Base-by-base conservation (phyloP, 53 echinoderm and acorn worm genomes). In the Paracentrotus lividus region DNA sequence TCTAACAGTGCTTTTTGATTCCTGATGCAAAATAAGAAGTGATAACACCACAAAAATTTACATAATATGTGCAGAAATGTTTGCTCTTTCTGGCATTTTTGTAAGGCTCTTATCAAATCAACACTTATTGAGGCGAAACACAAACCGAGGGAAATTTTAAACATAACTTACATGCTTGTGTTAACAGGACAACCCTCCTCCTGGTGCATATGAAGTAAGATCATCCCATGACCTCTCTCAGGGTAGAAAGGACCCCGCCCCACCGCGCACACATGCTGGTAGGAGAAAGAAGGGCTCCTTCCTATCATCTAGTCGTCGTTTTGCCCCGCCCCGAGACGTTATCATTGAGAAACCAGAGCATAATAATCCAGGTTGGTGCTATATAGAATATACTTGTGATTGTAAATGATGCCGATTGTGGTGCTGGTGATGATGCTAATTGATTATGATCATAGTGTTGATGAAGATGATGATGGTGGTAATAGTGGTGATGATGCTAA, bases 161-260 rank as follows among this genome's bases (percentile, higher is more conserved):
- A 77, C 0, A 18, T 9, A 76, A 16, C 20, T 42, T 42, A 8
- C 6, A 12, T 77, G 6, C 18, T 78, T 78, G 9, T n/a, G 8
- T 45, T 26, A 26, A 24, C 94, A 99, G 99, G 99, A 99, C n/a
- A 94, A 94, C 49, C 99, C 99, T 26, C 99, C 99, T 40, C 99
- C 99, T 57, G 99, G 99, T 10, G 95, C 97, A 18, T 97, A 99
- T 42, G 99, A 99, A 61, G 97, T 99, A 75, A 96, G 96, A 81
- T 59, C 43, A 12, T 99, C 99, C 4, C 93, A 91, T 47, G 97
- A 97, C 85, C 14, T 65, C 24, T 97, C 96, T 56, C 99, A 99
- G 81, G 95, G 95, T 3, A 99, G 94, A 88, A 96, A 95, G 68
- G 57, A 84, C 4, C 99, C 96, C 0, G 97, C 96, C 31, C 52